Conservation (phyloP, 64 coral and sea anemone genomes). For the Dendronephthya gigantea region DNA sequence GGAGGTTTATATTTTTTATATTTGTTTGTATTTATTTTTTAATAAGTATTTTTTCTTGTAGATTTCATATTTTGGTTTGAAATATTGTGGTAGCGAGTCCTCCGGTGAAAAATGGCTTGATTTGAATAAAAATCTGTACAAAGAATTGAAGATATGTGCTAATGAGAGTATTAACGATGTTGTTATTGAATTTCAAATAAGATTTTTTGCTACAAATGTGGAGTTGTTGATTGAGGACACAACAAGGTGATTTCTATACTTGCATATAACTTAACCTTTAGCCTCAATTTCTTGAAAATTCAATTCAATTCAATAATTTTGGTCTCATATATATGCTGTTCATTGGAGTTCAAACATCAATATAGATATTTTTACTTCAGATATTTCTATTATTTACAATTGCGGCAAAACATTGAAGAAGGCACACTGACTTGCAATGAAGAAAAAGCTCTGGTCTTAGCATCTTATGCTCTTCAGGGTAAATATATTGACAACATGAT, state of each 20-base stretch:
- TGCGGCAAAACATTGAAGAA: neutral
- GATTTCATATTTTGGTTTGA: conserved; percentile 11
- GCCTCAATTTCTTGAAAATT: too few species aligned
- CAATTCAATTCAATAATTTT: too few species aligned
- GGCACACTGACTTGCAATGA: neutral
- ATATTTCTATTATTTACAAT: conserved; percentile 9
- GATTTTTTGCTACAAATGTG: neutral
- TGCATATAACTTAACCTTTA: too few species aligned
- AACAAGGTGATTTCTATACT: neutral
- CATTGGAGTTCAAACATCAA: too few species aligned
- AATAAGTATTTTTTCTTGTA: neutral
- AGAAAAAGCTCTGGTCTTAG: neutral
- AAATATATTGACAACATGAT: neutral
- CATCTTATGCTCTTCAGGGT: neutral
- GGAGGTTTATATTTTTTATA: too few species aligned
- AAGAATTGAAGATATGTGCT: neutral
- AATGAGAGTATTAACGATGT: neutral
- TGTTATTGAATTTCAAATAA: neutral
- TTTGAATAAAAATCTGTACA: neutral
- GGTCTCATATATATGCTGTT: too few species aligned
- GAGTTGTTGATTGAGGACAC: neutral
- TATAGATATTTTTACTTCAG: neutral
- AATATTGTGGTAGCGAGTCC: neutral
- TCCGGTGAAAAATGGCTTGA: neutral
- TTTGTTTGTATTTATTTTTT: neutral